Base-by-base conservation (phyloP, 2,113 vertebrate genomes). In the Zapornia atra region DNA sequence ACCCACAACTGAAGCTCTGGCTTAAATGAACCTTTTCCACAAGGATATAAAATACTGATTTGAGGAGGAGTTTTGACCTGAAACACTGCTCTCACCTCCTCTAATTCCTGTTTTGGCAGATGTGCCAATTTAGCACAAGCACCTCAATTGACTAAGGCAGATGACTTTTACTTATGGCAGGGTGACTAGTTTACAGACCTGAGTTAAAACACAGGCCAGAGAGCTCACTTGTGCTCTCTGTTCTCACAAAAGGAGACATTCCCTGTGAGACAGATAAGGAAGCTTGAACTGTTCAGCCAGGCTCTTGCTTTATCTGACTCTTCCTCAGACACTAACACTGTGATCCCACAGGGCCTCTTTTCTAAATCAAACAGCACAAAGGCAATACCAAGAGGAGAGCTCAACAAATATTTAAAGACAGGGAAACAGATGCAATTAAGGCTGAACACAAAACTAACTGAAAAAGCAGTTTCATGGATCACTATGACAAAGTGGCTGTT, bases 221-320 rank as follows among this genome's bases (percentile, higher is more conserved):
- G 69, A 82, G 86, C 75, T 91, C 25, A 21, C 73, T 82, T 77
- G 63, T 63, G 70, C 82, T 68, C 81, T 85, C 44, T 83, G 53
- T 77, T 59, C 54, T 66, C 44, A 96, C 90, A 91, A 79, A 76
- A 93, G 69, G 42, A 88, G 48, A 65, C 60, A 81, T 68, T 84
- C 20, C 42, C 64, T 71, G 59, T 33, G 69, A 93, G 44, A 60
- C 19, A 95, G 88, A 73, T 57, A 96, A 92, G 83, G 90, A 90
- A 95, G 94, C 53, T 14, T 8, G 16, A 94, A 69, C 73, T 76
- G 56, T 17, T 93, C 75, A 69, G 79, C 63, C 66, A 75, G 64
- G 36, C 40, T 34, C 76, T 73, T 28, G 19, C 57, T 96, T 88
- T 84, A 75, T 53, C 76, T 46, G 29, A 40, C 46, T 91, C 63